Percentiles rank a stretch among this genome's conserved stretches.
Evolutionary conservation across 2,888 invertebrate species (phyloP).

Genomic region (Terebella lapidaria): DNA sequence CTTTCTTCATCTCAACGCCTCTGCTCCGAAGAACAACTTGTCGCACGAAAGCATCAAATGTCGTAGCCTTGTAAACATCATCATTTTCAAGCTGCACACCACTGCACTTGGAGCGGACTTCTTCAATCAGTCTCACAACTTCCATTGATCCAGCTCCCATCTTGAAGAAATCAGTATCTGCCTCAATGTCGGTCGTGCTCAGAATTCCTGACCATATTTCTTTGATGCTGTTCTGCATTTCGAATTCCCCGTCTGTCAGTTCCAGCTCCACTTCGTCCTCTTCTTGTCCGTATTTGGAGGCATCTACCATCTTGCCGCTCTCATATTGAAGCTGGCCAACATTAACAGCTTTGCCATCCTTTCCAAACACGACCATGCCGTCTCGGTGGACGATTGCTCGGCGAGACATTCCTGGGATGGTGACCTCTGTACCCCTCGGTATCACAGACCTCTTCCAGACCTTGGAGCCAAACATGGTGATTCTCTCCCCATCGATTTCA

Average conservation of each 20-base stretch:
- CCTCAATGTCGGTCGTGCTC: slow-evolving; percentile 63
- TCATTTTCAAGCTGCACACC: slow-evolving; percentile 76
- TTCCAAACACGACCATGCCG: slow-evolving; percentile 77
- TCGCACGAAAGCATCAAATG: slow-evolving; percentile 73
- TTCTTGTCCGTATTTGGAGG: slow-evolving; percentile 66
- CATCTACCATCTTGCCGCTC: slow-evolving; percentile 69
- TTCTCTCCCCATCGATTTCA: slow-evolving; percentile 62
- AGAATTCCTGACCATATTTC: slow-evolving; percentile 82
- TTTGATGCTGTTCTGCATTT: slow-evolving; percentile 60
- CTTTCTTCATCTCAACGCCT: slow-evolving; percentile 58
- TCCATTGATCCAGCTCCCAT: slow-evolving; percentile 98
- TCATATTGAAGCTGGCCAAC: slow-evolving; percentile 69
- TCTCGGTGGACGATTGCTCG: slow-evolving; percentile 70
- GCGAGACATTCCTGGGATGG: slow-evolving; percentile 62
- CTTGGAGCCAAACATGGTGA: slow-evolving; percentile 75
- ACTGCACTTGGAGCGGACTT: slow-evolving; percentile 75
- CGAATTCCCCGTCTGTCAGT: slow-evolving; percentile 60
- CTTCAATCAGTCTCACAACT: slow-evolving; percentile 87
- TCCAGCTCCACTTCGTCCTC: slow-evolving; percentile 58
- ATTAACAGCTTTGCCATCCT: slow-evolving; percentile 74
- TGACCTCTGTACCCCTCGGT: slow-evolving; percentile 58
- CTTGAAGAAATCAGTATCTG: slow-evolving; percentile 84
- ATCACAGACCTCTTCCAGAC: slow-evolving; percentile 61
- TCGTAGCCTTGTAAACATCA: slow-evolving; percentile 87
- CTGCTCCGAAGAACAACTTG: slow-evolving; percentile 66